Evolutionary conservation across 2,797 vertebrate genomes (phyloP).

Genomic region (Lacerta agilis): DNA sequence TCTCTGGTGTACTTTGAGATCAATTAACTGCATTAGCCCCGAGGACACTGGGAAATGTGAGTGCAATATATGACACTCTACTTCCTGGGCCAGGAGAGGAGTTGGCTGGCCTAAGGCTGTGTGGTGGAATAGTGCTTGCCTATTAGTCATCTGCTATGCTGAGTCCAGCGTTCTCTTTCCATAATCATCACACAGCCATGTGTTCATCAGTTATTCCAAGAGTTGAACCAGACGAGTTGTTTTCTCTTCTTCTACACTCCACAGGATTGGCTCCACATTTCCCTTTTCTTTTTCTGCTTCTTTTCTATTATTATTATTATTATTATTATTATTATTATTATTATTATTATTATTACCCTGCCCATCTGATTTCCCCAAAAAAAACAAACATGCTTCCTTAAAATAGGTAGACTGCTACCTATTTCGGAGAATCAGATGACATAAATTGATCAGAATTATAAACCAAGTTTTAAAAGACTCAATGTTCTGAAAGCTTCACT

Average conservation of each 20-base stretch:
- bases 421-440: not conserved
- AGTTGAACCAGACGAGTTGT: constrained; percentile 22
- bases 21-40: constrained; percentile 42
- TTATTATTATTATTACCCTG: too few species aligned
- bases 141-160: constrained; percentile 41
- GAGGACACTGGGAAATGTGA: constrained; percentile 35
- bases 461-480: not conserved
- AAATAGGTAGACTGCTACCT: constrained; percentile 30
- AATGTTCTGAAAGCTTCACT: too few species aligned
- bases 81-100: constrained; percentile 29
- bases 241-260: constrained; percentile 30
- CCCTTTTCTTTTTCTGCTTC: too few species aligned
- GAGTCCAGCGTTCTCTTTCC: constrained; percentile 28
- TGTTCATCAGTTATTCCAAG: constrained; percentile 44
- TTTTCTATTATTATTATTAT: not conserved
- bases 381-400: constrained; percentile 18
- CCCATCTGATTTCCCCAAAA: too few species aligned
- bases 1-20: constrained; percentile 18
- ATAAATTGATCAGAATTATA: not conserved
- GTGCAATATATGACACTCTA: constrained; percentile 11
- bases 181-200: not conserved
- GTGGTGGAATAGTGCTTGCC: not conserved
- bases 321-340: too few species aligned
- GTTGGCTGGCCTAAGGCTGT: constrained; percentile 20
- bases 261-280: constrained; percentile 4